Evolutionary conservation across 1,140 invertebrate species (phyloP), one percentile per base, ranked within the genome.

Genomic region (Drosophila mayri): DNA sequence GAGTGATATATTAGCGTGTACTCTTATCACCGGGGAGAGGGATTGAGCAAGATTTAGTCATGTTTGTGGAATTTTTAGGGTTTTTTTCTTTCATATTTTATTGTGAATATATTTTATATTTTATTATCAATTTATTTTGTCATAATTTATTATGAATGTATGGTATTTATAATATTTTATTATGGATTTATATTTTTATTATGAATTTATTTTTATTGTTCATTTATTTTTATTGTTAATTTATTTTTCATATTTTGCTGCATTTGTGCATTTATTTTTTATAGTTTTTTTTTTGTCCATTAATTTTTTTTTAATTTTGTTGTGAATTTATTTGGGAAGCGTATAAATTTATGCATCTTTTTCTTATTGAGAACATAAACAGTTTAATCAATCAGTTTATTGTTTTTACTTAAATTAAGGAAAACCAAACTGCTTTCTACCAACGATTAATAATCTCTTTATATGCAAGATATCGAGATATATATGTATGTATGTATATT

Each of bases 1-100:
- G 59, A 41, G n/a, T 63, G 10, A 64, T 64, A 57, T 18, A 64
- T 58, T 64, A 32, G 28, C 30, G 35, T 38, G 12, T 63, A 63
- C 57, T 63, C 60, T 63, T 63, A 63, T 63, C 60, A 28, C 1
- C 16, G 18, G 35, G 9, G 8, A 4, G 9, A 30, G 7, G 22
- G 20, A 61, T 61, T 61, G 41, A 25, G 28, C 18, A 32, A 60
- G 30, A 22, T 12, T 32, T 41, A 40, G 40, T 3, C 1, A 5
- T 14, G 5, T 30, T 58, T 10, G 5, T 32, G 49, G 11, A 12
- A 32, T 8, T 25, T 18, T 20, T 2, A 14, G 16, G 4, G 4
- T 9, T 7, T 4, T 22, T 14, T 2, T 49, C 14, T 46, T 2
- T 46, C 0, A 16, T 14, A 38, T 38, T 43, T 43, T 20, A 0